Evolutionary conservation across 2,797 vertebrate genomes (phyloP), one percentile per base, ranked within the genome.

Genomic region (Pangasius djambal): DNA sequence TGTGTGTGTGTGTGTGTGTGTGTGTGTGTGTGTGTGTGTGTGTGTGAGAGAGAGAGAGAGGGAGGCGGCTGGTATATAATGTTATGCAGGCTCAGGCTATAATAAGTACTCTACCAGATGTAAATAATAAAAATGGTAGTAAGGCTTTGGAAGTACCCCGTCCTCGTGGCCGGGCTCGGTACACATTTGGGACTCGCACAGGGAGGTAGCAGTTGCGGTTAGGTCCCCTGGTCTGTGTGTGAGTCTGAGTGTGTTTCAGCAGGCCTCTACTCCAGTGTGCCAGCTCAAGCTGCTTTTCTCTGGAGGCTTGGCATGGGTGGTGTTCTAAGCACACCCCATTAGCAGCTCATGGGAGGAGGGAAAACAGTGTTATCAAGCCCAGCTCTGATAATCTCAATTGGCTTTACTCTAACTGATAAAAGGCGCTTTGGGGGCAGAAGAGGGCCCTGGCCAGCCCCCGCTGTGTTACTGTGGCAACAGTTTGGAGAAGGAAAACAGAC

Each of bases 81-180:
- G 77, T 65, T 88, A 78, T 77, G 55, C 55, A 83, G 88, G 95
- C 96, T 94, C 94, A 94, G 94, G 91, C 94, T 96, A 94, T 97
- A 97, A 97, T 97, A 97, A 97, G 96, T 95, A 92, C 96, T 96
- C 95, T 95, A 96, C 97, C 97, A 98, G 97, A 98, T 98, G 97
- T 97, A 97, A 98, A 98, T 97, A 97, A 97, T 98, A 97, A 98
- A 97, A 97, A 85, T 90, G 92, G 92, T 92, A 87, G 93, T 92
- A 92, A 93, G 93, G 93, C 91, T 94, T 94, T 94, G 90, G 92
- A 88, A 92, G 92, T 88, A 89, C 63, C 89, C 88, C 78, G 93
- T 89, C 92, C 94, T 90, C 88, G 90, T 93, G 93, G 93, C 93
- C 89, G 86, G 91, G 93, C 93, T 93, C 93, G 94, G 92, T 93